A percentile compares a stretch with the other conserved stretches of the same genome.
These are phyloP conservation scores for Glomeris maerens DNA, from an alignment of 1,140 invertebrate genomes.

Conservation along the genomic window DNA sequence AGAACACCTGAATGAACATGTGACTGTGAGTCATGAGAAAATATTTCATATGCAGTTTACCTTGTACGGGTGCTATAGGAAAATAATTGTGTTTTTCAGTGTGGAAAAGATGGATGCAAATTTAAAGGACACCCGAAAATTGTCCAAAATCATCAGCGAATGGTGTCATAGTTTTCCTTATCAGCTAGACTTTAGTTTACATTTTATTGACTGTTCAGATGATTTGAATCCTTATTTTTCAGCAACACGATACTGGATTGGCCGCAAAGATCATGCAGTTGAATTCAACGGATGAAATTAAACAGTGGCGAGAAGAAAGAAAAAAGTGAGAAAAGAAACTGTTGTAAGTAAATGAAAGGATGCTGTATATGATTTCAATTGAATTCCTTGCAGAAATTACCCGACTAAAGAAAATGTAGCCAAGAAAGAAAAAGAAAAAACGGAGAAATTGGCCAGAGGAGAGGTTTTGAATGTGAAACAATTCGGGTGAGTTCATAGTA, in stretches of 20 bases:
- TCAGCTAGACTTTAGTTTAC: neutral
- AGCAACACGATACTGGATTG: slow-evolving; percentile 60
- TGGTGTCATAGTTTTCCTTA: slow-evolving; percentile 29
- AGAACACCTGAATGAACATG: slow-evolving; percentile 51
- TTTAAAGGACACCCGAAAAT: slow-evolving; percentile 62
- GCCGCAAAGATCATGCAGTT: slow-evolving; percentile 57
- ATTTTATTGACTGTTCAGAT: slow-evolving; percentile 1
- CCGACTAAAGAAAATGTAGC: slow-evolving; percentile 55
- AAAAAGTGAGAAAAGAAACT: slow-evolving; percentile 38
- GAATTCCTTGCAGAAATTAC: slow-evolving; percentile 27
- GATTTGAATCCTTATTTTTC: slow-evolving; percentile 13
- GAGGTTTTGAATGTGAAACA: slow-evolving; percentile 24
- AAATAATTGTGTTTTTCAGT: slow-evolving; percentile 30
- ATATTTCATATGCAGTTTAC: neutral
- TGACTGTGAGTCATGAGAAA: slow-evolving; percentile 20
- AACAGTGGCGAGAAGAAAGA: slow-evolving; percentile 64
- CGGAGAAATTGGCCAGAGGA: slow-evolving; percentile 42
- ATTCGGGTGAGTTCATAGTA: neutral
- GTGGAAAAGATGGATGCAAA: slow-evolving; percentile 61
- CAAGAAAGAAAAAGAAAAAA: slow-evolving; percentile 41
- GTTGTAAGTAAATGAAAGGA: neutral
- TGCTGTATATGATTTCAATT: slow-evolving; percentile 1
- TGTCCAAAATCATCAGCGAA: slow-evolving; percentile 58
- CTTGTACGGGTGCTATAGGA: neutral
- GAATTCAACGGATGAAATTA: slow-evolving; percentile 58